Base-by-base conservation (phyloP, 1,140 invertebrate genomes). In the Glossosoma conforme region DNA sequence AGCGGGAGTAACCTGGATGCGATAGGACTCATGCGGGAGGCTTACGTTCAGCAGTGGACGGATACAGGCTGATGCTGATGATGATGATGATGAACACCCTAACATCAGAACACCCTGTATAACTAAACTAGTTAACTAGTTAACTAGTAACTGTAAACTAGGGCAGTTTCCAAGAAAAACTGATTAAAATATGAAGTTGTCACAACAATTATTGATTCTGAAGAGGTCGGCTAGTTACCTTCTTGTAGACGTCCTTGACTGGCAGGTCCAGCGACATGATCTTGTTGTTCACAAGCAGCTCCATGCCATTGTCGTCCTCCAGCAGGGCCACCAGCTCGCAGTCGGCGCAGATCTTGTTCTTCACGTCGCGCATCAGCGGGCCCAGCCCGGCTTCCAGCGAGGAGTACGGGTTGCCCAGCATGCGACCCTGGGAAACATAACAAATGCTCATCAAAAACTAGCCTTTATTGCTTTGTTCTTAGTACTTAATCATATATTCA, bases 261-360 rank as follows among this genome's bases (percentile, higher is more conserved):
- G 91, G 89, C 41, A 99, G 73, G 75, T 98, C 95, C 0, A 98
- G 75, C 52, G 90, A 94, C 61, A 99, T 98, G 42, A 98, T 98
- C 75, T 98, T 98, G 69, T 98, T 98, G 63, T 94, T 93, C 0
- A 99, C 95, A n/a, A 98, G 77, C 42, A 98, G 74, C 69, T 98
- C 96, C 94, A 99, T 98, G 37, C 95, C 95, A 62, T 94, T 98
- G 66, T 98, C 96, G 68, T 98, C 95, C 68, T 98, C 95, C 0
- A 98, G 68, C 13, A 99, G 70, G 1, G 95, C 94, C 1, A 98
- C 91, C 30, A 98, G 73, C 64, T 99, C 96, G 72, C 95, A 98
- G 74, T 98, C 96, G 61, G 89, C 88, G 64, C 93, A 97, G 53
- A 97, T 96, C 69, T 98, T 98, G 69, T 98, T 98, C 68, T 99